Base-by-base conservation (phyloP, 1,140 invertebrate species). In the Brachionus rubens region DNA sequence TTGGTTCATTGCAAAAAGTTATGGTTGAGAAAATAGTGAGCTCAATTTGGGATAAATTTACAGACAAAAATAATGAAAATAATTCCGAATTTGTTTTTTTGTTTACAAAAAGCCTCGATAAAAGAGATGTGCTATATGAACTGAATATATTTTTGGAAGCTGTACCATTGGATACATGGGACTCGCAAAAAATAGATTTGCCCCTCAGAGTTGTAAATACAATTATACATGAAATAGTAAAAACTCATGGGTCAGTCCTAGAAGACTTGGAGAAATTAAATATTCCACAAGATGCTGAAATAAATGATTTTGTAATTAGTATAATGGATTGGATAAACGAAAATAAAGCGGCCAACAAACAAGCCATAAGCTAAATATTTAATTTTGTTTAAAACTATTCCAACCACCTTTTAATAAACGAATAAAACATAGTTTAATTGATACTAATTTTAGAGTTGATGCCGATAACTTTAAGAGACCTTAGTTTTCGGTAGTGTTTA, bases 281-380 rank as follows among this genome's bases (percentile, higher is more conserved):
- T 33, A 56, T 56, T 14, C 54, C 54, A 14, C 16, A 28, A 24
- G 30, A 56, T 33, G 54, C 54, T 9, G 54, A 56, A 28, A 56
- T 56, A n/a, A 24, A 56, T 12, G 54, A 56, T 56, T 56, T 56
- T 56, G 54, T 56, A 3, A 14, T 56, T 28, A 56, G 54, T 56
- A 33, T 56, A n/a, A 30, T 56, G 28, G 54, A 56, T n/a, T 56
- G 54, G 54, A 56, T 56, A 24, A 52, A 9, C 28, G 48, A 52
- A 52, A 21, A n/a, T n/a, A n/a, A n/a, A n/a, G n/a, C n/a, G n/a
- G n/a, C n/a, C n/a, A n/a, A n/a, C n/a, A n/a, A n/a, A n/a, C n/a
- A n/a, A n/a, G n/a, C n/a, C n/a, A n/a, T n/a, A n/a, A n/a, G n/a
- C n/a, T n/a, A n/a, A n/a, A n/a, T n/a, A n/a, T n/a, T n/a, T n/a